Evolutionary conservation across 2,888 invertebrate genomes (phyloP), one percentile per base, ranked within the genome.

Genomic region (Trimorus sp.): DNA sequence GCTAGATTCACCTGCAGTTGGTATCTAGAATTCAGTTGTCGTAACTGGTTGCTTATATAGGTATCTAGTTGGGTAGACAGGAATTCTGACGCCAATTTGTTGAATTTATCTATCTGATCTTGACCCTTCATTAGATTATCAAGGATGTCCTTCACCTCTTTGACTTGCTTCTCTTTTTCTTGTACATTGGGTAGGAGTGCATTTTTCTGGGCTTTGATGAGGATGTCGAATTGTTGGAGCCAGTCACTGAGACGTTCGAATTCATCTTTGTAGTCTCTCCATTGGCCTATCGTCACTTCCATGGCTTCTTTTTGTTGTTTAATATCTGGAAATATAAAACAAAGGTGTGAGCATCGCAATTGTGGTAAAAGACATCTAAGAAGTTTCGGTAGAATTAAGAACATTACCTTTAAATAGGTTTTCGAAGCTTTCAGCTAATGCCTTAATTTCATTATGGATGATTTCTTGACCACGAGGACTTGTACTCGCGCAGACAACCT

Each of bases 261-360:
- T 91, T 98, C 98, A 89, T 98, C 98, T 91, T 98, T 98, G 92
- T 97, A 98, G 81, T 97, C 96, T 71, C 97, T 94, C 96, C 97
- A 97, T 88, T 97, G 96, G 68, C 94, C 93, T 78, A 97, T 94
- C 3, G 96, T 97, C 2, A 94, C 94, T 92, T 97, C 97, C 16
- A 98, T 91, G 89, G 96, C 96, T 85, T 95, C 95, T 89, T 97
- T 97, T 90, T 97, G 97, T 86, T 96, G 94, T 88, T 95, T 95
- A 45, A 98, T 95, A 89, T 98, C 97, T 92, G 83, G 12, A 87
- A 88, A 58, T 54, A 8, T 1, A 38, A 2, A 14, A 51, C 3
- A 6, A 51, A 15, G n/a, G n/a, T 51, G 45, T 4, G 2, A 7
- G 45, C 4, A 45, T 45, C 12, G 2, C 12, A 4, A 45, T 45